A percentile compares a stretch with the other conserved stretches of the same genome.
Evolutionary conservation across 2,888 invertebrate genomes (phyloP).

Genomic region (Tipula unca): DNA sequence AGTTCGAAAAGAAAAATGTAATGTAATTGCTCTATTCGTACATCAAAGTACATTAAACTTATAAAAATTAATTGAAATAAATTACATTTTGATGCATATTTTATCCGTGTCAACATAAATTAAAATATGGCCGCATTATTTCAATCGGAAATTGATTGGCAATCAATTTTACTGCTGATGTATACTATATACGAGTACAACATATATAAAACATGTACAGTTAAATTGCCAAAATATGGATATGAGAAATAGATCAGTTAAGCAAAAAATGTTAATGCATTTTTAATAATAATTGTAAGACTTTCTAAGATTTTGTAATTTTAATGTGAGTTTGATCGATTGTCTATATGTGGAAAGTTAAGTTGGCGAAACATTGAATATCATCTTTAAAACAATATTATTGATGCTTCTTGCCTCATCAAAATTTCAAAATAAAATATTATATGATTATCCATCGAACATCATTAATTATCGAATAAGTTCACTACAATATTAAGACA

Average conservation of each 20-base stretch:
- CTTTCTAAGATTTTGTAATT: not conserved
- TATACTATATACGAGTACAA: not conserved
- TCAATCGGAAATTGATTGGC: not conserved
- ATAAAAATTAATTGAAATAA: not conserved
- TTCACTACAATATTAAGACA: too few species aligned
- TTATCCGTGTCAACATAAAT: not conserved
- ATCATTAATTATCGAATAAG: too few species aligned
- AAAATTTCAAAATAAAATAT: too few species aligned
- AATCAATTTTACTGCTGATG: not conserved
- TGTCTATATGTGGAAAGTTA: not conserved
- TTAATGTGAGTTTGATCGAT: not conserved
- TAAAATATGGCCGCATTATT: not conserved
- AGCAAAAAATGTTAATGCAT: not conserved
- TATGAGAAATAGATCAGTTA: not conserved
- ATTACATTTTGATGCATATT: not conserved
- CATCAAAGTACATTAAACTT: not conserved
- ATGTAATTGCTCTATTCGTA: not conserved
- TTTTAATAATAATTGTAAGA: not conserved
- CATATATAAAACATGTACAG: not conserved
- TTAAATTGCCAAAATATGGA: not conserved
- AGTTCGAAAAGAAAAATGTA: not conserved
- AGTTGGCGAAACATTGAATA: not conserved
- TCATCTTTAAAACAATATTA: not conserved
- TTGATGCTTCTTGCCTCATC: not conserved
- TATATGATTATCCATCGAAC: too few species aligned